phyloP scores from a whole-genome alignment of 2,888 invertebrate genomes.

The Glyphotaelius pellucidus region DNA sequence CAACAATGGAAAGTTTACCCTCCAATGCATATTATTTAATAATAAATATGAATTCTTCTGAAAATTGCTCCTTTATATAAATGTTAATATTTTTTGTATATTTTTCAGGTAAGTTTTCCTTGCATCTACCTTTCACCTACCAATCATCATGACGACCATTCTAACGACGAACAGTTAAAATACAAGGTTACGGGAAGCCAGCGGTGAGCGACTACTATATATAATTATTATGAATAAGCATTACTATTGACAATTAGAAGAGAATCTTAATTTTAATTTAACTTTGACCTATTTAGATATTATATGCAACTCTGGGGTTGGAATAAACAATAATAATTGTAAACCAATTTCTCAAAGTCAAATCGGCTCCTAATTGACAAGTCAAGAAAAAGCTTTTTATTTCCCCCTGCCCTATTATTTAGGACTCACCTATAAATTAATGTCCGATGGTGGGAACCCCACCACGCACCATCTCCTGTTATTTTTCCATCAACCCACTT shows the following conservation, averaged over 20 bases:
- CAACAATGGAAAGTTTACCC: background rate
- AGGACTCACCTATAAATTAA: background rate
- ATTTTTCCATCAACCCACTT: slow-evolving; percentile 23
- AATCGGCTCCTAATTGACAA: background rate
- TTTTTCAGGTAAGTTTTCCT: background rate
- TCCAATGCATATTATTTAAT: background rate
- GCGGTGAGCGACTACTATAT: background rate
- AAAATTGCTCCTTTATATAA: background rate
- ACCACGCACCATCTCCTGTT: background rate
- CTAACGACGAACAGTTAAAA: background rate
- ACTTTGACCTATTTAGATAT: too few relatives aligned
- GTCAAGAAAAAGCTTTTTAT: background rate
- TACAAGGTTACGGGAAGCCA: background rate
- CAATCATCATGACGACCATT: background rate
- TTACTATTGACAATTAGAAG: background rate
- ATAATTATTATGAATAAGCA: too few relatives aligned
- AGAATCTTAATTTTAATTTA: background rate
- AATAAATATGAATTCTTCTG: background rate
- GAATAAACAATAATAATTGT: background rate
- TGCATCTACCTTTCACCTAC: background rate
- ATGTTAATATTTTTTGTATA: background rate
- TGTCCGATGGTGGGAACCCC: background rate
- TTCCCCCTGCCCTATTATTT: background rate
- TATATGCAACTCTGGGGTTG: too few relatives aligned
- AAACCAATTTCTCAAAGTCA: background rate